A percentile compares a stretch with the other conserved stretches of the same genome.
Conservation (phyloP, 2,888 invertebrate genomes). For the Hemithea aestivaria region DNA sequence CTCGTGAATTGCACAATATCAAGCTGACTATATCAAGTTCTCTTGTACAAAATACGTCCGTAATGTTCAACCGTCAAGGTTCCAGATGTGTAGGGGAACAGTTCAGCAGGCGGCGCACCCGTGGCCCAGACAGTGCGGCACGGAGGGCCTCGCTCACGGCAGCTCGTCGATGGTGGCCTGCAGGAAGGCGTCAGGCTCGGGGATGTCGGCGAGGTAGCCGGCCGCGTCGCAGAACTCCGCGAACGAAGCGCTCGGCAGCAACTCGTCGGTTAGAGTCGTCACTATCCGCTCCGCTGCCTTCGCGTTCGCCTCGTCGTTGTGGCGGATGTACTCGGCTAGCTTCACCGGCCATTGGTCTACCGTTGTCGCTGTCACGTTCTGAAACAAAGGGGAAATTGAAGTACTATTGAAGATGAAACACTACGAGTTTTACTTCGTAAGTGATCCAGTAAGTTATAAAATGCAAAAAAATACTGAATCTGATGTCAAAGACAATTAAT, state of each 20-base stretch:
- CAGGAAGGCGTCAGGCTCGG: slow-evolving; percentile 79
- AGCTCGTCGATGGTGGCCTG: slow-evolving; percentile 51
- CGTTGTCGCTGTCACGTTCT: slow-evolving; percentile 83
- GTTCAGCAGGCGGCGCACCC: slow-evolving; percentile 53
- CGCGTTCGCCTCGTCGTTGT: slow-evolving; percentile 93
- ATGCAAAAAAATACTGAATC: no score
- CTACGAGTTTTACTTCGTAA: no score
- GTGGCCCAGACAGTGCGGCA: slow-evolving; percentile 50
- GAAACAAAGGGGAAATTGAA: slow-evolving; percentile 31
- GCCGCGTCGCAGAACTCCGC: slow-evolving; percentile 96
- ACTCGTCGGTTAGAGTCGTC: slow-evolving; percentile 90
- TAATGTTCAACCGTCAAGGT: no score
- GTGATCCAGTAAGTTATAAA: no score
- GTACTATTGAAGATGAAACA: neutral
- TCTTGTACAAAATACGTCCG: no score
- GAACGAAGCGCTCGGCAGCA: slow-evolving; percentile 93
- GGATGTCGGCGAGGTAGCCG: slow-evolving; percentile 85
- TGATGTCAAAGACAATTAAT: no score
- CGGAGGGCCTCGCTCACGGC: slow-evolving; percentile 51
- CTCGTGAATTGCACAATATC: no score
- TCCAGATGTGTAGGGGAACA: no score
- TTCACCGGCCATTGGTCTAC: slow-evolving; percentile 94
- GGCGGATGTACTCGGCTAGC: slow-evolving; percentile 94
- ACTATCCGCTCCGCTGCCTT: slow-evolving; percentile 93
- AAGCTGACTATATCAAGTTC: no score